Base-by-base conservation (phyloP, 1,140 invertebrate species). In the Galendromus occidentalis region DNA sequence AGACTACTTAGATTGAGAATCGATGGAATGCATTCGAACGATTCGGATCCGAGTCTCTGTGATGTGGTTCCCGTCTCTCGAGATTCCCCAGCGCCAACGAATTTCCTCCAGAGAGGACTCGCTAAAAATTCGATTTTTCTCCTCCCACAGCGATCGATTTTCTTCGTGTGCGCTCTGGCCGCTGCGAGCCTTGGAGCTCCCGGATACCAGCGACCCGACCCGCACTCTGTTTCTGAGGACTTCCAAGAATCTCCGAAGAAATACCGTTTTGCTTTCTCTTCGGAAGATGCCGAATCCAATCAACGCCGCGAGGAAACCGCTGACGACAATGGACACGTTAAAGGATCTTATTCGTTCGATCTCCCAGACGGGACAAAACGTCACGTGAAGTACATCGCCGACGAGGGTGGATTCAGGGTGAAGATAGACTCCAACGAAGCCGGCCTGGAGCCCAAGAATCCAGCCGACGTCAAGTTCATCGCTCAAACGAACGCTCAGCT, bases 321-420 rank as follows among this genome's bases (percentile, higher is more conserved):
- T 44, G 68, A 70, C 41, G 51, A 42, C 22, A 29, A 47, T 5
- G 68, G 64, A 25, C 44, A 42, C n/a, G 69, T 70, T 2, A 68
- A 30, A 14, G 68, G 69, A 25, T 55, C 42, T 28, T 70, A 70
- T 41, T 59, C 22, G 12, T 59, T 59, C 51, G 33, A 25, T 25
- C 51, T 59, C 22, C 51, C 51, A 14, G 14, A 59, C 0, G 51
- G 51, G 2, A 59, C 51, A 29, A n/a, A 59, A 14, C 66, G 68
- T 22, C 33, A 66, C 25, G 69, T 70, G n/a, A 22, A 66, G 18
- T 70, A 70, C 51, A 51, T 69, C 65, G 69, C 69, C 18, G 69
- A 68, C 55, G 59, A 42, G 12, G 66, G 33, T 22, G 67, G 67
- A 67, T 67, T 67, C 44, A 39, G 64, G 9, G 67, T 64, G 29